A percentile compares a stretch with the other conserved stretches of the same genome.
phyloP scores from a whole-genome alignment of 2,113 vertebrate genomes.

The Neomonachus schauinslandi region DNA sequence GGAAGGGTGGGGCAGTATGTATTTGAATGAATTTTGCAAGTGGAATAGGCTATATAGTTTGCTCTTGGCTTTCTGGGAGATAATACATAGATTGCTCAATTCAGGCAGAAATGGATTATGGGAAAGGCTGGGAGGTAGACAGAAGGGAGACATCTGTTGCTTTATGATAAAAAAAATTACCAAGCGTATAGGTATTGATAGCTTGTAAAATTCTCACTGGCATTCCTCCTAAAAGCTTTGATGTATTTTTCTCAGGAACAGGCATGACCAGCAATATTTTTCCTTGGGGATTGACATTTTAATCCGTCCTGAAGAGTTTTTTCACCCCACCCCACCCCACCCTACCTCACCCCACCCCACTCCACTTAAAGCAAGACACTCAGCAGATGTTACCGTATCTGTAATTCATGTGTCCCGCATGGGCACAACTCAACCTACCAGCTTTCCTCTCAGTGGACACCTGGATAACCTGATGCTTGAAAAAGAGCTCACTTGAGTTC shows the following conservation, averaged over 20 bases:
- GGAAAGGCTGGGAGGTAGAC: background rate
- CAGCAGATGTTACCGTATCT: constrained; percentile 10
- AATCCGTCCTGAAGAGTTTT: background rate
- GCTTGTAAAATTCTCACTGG: background rate
- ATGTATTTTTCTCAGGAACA: background rate
- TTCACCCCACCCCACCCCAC: background rate
- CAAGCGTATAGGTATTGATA: background rate
- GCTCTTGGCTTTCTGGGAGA: background rate
- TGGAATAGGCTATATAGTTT: background rate
- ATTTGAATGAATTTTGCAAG: background rate
- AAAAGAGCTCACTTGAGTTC: background rate
- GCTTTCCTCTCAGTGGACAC: background rate
- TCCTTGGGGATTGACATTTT: background rate
- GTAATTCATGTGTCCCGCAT: background rate
- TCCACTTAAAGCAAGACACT: constrained; percentile 21
- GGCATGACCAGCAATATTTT: background rate
- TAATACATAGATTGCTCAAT: background rate
- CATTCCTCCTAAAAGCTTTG: background rate
- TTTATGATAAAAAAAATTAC: constrained; percentile 17
- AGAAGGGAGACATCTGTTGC: background rate
- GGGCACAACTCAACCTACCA: background rate
- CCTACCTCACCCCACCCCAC: background rate
- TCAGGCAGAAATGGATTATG: background rate
- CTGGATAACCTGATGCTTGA: background rate
- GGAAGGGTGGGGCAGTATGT: background rate